phyloP scores from a whole-genome alignment of 2,888 invertebrate genomes.

The Pterobdella sp. region DNA sequence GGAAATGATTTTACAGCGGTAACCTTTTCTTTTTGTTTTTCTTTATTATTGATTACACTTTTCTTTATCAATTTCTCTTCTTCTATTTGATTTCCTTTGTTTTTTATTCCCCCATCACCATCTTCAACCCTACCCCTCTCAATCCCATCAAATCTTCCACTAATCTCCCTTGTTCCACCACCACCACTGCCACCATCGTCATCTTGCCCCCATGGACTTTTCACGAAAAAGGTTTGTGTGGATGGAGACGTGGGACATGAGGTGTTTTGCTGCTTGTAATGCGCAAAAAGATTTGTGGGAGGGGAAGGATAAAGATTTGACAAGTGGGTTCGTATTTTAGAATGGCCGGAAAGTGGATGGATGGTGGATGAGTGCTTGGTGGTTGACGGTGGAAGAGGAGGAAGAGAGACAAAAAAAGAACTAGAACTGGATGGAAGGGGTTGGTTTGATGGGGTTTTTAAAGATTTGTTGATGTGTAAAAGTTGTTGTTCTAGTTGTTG shows the following conservation, averaged over 20 bases:
- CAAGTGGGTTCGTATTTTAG: neutral
- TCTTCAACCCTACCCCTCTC: neutral
- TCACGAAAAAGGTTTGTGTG: too few relatives aligned
- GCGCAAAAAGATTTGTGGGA: too few relatives aligned
- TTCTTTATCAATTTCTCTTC: neutral
- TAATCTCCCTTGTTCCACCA: neutral
- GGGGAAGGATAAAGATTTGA: neutral
- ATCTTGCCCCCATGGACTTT: too few relatives aligned
- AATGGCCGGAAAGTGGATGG: too few relatives aligned
- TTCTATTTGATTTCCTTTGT: neutral
- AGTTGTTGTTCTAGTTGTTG: conserved; percentile 7
- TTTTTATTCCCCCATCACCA: neutral
- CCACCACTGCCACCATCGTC: neutral
- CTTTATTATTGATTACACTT: neutral
- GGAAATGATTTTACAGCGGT: too few relatives aligned
- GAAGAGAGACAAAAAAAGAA: too few relatives aligned
- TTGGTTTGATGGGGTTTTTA: too few relatives aligned
- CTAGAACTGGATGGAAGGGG: neutral
- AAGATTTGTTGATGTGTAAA: neutral
- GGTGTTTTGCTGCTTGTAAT: too few relatives aligned
- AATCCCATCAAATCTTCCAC: too few relatives aligned
- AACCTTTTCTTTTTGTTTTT: neutral
- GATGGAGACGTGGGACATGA: too few relatives aligned
- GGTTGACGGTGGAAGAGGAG: too few relatives aligned
- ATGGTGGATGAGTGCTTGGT: too few relatives aligned